Percentiles rank a stretch among this genome's conserved stretches.
phyloP scores from a whole-genome alignment of 2,797 vertebrate species.

The Hippopotamyrus pictus region DNA sequence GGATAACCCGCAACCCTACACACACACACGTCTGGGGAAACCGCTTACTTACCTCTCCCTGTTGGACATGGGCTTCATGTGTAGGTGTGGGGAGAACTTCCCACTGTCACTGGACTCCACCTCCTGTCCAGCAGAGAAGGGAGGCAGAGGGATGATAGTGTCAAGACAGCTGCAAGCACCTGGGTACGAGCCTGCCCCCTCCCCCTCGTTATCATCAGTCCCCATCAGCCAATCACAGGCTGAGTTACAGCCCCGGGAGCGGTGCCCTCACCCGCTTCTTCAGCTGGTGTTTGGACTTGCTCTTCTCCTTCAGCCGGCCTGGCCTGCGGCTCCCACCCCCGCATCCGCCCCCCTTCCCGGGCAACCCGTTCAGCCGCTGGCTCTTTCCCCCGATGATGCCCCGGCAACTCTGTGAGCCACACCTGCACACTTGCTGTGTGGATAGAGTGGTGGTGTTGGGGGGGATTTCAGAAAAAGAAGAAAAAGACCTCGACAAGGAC shows the following conservation, averaged over 20 bases:
- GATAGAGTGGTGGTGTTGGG: background rate
- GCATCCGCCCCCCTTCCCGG: slow-evolving; percentile 62
- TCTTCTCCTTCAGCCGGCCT: slow-evolving; percentile 89
- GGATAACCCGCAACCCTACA: background rate
- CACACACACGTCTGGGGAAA: background rate
- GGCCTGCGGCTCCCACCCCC: slow-evolving; percentile 68
- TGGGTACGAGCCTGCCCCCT: background rate
- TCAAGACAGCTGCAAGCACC: background rate
- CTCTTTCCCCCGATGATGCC: slow-evolving; percentile 93
- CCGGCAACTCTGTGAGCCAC: slow-evolving; percentile 63
- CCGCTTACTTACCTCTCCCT: slow-evolving; percentile 70
- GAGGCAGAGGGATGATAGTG: background rate
- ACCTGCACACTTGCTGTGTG: slow-evolving; percentile 69
- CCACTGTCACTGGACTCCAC: slow-evolving; percentile 33
- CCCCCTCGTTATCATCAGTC: background rate
- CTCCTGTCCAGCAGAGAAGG: slow-evolving; percentile 25
- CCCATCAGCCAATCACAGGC: background rate
- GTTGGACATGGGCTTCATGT: slow-evolving; percentile 92
- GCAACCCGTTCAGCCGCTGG: slow-evolving; percentile 82
- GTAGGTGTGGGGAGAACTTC: slow-evolving; percentile 73
- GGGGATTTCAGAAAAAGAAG: background rate
- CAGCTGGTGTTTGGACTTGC: slow-evolving; percentile 95
- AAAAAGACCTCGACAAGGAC: background rate
- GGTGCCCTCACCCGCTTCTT: slow-evolving; percentile 87
- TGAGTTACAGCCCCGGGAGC: slow-evolving; percentile 76